Evolutionary conservation across 2,113 vertebrate species (phyloP), one percentile per base, ranked within the genome.

Genomic region (Hylia prasina): DNA sequence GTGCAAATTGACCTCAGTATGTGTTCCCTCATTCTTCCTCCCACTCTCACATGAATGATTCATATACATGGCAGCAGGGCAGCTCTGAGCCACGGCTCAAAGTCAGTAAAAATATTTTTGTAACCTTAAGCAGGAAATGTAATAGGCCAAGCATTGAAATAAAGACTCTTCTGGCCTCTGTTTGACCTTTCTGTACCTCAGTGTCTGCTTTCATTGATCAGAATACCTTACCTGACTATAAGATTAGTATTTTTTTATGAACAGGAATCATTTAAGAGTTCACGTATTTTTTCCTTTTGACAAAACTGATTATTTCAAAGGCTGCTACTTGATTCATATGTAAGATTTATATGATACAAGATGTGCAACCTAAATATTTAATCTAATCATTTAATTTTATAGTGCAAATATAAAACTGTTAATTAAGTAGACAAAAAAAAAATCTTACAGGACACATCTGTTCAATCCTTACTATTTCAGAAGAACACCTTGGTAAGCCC

Each of bases 331-430:
- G 60, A 93, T 86, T 82, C 71, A 92, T n/a, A 75, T 15, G 1
- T 39, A 83, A 80, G 15, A 80, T 56, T 87, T 87, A 24, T 3
- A 82, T 39, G n/a, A 82, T 73, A 47, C 51, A 76, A 85, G 50
- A 91, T 17, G 19, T 69, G 63, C 7, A 77, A 77, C 33, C 88
- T 69, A 63, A 79, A 76, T 87, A 80, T 25, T 61, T 16, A 65
- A 78, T 54, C 73, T 82, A 80, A 44, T 71, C 0, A 75, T 83
- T 87, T 76, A 16, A 86, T 80, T 87, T 94, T n/a, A 61, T 22
- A 89, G 77, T 94, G 79, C 80, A 92, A 88, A 56, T 79, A 84
- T 20, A 80, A 92, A 95, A 75, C 35, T 78, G 75, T 56, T 47
- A 80, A 93, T 72, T 82, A 88, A 44, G 60, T 45, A 65, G 53